Percentiles rank a stretch among this genome's conserved stretches.
Evolutionary conservation across 2,113 vertebrate species (phyloP).

Genomic region (Tor tambroides): DNA sequence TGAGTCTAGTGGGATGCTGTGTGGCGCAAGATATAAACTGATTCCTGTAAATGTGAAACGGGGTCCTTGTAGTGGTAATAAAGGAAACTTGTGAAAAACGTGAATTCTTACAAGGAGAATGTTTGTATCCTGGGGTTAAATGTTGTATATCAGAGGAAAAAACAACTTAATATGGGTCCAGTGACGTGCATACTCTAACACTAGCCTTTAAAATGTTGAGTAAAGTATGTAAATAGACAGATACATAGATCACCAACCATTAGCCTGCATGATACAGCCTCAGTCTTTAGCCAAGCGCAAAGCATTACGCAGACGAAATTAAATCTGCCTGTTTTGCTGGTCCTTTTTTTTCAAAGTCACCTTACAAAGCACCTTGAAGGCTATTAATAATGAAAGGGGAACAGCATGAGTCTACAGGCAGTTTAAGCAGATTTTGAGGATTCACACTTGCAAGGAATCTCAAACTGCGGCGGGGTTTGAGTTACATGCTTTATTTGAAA

Average conservation of each 20-base stretch:
- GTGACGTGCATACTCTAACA: not conserved
- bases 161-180: not conserved
- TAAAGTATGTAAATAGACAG: not conserved
- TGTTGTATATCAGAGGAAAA: not conserved
- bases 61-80: not conserved
- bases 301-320: not conserved
- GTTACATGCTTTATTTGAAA: slow-evolving; percentile 12
- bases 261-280: not conserved
- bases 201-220: not conserved
- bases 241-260: not conserved
- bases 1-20: too few relatives aligned
- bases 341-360: slow-evolving; percentile 17
- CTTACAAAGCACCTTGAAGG: slow-evolving; percentile 17
- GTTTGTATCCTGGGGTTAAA: not conserved
- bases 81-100: not conserved
- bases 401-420: slow-evolving; percentile 6
- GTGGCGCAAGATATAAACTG: too few relatives aligned
- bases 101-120: not conserved
- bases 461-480: not conserved
- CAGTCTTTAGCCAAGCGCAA: not conserved
- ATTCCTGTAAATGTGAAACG: too few relatives aligned
- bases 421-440: slow-evolving; percentile 12
- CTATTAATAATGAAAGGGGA: slow-evolving; percentile 44
- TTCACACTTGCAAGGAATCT: slow-evolving; percentile 11
- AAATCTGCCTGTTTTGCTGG: slow-evolving; percentile 8